phyloP scores from a whole-genome alignment of 2,113 vertebrate genomes.

The rabbit (Oryctolagus cuniculus) region mOryCun1.1 NC_091445.1:57604501-57605000 shows the following conservation, averaged over 20 bases:
- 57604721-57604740: neutral
- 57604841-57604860: neutral
- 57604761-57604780: neutral
- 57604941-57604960: neutral
- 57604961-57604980: neutral
- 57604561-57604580: neutral
- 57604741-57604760: neutral
- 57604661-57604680: too few relatives aligned
- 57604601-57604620: neutral
- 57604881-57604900: neutral
- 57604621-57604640: neutral
- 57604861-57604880: neutral
- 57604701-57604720: too few relatives aligned
- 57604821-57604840: neutral
- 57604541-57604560: neutral
- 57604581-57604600: neutral
- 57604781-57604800: neutral
- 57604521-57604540: neutral
- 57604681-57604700: too few relatives aligned
- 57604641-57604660: neutral
- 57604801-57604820: too few relatives aligned
- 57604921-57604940: neutral
- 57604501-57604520: neutral
- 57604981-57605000: neutral
- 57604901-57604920: neutral